Evolutionary conservation across 1,140 invertebrate genomes (phyloP).

Genomic region (Halotydeus destructor): DNA sequence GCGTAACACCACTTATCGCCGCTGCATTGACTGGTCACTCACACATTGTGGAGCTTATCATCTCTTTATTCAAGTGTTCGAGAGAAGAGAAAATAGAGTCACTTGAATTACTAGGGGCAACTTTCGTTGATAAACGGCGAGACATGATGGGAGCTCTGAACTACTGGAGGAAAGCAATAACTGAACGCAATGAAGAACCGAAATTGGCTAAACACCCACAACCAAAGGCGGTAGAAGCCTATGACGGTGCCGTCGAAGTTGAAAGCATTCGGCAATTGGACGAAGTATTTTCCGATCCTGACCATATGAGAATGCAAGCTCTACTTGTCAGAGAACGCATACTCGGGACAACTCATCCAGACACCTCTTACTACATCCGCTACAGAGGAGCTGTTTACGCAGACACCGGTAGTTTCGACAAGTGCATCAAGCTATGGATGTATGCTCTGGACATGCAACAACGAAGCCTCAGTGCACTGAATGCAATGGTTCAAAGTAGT

Average conservation of each 20-base stretch:
- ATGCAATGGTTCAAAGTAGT: conserved; percentile 79
- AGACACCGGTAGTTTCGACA: conserved; percentile 70
- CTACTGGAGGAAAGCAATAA: conserved; percentile 71
- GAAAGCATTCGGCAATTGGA: conserved; percentile 51
- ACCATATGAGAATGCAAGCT: conserved; percentile 90
- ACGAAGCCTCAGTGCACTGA: conserved; percentile 69
- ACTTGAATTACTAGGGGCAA: conserved; percentile 77
- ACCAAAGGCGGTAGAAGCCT: conserved; percentile 50
- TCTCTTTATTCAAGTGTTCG: conserved; percentile 40
- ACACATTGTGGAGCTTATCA: conserved; percentile 77
- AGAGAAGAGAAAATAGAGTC: conserved; percentile 67
- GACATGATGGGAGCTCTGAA: conserved; percentile 73
- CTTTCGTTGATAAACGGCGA: conserved; percentile 83
- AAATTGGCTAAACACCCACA: conserved; percentile 39
- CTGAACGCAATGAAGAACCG: conserved; percentile 34
- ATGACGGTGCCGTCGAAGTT: conserved; percentile 65
- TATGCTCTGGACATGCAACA: conserved; percentile 87
- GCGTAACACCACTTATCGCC: conserved; percentile 77
- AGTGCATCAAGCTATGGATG: conserved; percentile 81
- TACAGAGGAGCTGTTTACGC: conserved; percentile 84
- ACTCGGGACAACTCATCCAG: conserved; percentile 73
- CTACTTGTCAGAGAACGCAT: conserved; percentile 80
- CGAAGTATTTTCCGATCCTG: conserved; percentile 68
- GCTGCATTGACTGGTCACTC: conserved; percentile 76
- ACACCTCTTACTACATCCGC: conserved; percentile 85